Base-by-base conservation (phyloP, 2,888 invertebrate genomes). In the Folsomia candida region DNA sequence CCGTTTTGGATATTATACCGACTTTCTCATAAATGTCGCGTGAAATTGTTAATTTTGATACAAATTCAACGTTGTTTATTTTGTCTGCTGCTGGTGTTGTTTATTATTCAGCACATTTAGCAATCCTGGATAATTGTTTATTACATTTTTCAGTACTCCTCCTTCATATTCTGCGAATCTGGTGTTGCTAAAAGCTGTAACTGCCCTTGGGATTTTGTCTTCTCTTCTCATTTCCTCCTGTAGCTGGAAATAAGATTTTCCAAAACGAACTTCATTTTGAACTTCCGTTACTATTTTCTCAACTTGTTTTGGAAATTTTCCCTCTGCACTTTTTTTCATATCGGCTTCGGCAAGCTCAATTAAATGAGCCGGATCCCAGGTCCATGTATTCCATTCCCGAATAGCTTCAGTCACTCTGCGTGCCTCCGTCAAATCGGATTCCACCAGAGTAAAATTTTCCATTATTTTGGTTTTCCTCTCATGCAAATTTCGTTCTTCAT, bases 341-440 rank as follows among this genome's bases (percentile, higher is more conserved):
- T 22, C 65, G 4, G 51, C 28, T 2, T 9, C 2, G 11, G 2
- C 54, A 9, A 51, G 65, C 26, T 65, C 65, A 20, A 65, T 2
- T n/a, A 66, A 24, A 27, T 66, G 66, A 2, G 18, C 57, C 2
- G 14, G 9, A 22, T 66, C 66, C 66, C 58, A 66, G n/a, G n/a
- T n/a, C n/a, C n/a, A n/a, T n/a, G n/a, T n/a, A n/a, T n/a, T n/a
- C n/a, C n/a, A n/a, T n/a, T n/a, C n/a, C n/a, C n/a, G n/a, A n/a
- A n/a, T n/a, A n/a, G n/a, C n/a, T n/a, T n/a, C n/a, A n/a, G n/a
- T n/a, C n/a, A n/a, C n/a, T n/a, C n/a, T n/a, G n/a, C n/a, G n/a
- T n/a, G n/a, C n/a, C n/a, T n/a, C n/a, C n/a, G n/a, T n/a, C n/a
- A n/a, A n/a, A n/a, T n/a, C n/a, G n/a, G n/a, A n/a, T n/a, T n/a